Conservation (phyloP, 2,888 invertebrate genomes). For the Epinotia demarniana region DNA sequence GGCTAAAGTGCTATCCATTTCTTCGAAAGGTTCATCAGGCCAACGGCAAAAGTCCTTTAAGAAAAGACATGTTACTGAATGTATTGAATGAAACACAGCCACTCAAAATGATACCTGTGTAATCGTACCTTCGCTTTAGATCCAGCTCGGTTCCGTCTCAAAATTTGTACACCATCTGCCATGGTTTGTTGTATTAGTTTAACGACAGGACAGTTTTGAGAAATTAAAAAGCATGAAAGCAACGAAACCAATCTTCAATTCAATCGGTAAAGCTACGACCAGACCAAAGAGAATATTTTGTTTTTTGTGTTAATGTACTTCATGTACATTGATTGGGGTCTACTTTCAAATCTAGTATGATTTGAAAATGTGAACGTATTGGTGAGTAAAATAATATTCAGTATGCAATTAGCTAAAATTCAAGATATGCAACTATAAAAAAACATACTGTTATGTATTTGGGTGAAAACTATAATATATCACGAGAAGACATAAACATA, state of each 20-base stretch:
- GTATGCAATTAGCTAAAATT: too few species aligned
- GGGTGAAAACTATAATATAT: too few species aligned
- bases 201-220: not conserved
- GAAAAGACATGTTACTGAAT: slow-evolving; percentile 44
- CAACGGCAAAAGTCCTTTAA: slow-evolving; percentile 97
- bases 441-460: too few species aligned
- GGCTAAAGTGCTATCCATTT: slow-evolving; percentile 99
- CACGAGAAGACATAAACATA: too few species aligned
- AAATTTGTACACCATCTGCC: slow-evolving; percentile 92
- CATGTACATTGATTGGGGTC: not conserved
- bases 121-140: slow-evolving; percentile 92
- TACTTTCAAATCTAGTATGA: not conserved
- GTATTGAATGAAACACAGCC: slow-evolving; percentile 10
- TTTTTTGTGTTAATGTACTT: not conserved
- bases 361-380: too few species aligned
- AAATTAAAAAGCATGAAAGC: slow-evolving; percentile 8
- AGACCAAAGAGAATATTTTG: not conserved
- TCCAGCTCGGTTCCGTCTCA: slow-evolving; percentile 95
- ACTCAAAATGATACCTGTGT: not conserved
- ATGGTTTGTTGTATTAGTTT: slow-evolving; percentile 83
- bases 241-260: not conserved
- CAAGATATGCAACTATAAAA: too few species aligned
- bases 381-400: too few species aligned
- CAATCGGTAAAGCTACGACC: too few species aligned
- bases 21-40: slow-evolving; percentile 99